Conservation (phyloP, 2,888 invertebrate species). For the Hydroisotoma schaefferi region DNA sequence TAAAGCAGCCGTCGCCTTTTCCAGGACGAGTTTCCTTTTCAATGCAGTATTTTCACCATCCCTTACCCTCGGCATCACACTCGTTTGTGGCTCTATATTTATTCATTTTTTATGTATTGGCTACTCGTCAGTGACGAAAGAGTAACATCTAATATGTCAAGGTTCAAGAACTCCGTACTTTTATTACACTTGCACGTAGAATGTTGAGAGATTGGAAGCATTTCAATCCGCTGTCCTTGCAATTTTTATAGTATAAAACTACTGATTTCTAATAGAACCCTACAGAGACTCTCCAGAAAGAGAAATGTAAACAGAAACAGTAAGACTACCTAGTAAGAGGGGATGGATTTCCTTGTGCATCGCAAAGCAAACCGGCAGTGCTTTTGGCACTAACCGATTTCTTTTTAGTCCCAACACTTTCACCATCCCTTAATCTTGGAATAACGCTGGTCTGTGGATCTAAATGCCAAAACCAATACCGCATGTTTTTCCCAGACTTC, state of each 20-base stretch:
- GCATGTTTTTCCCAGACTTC: too few species aligned
- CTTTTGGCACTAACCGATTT: constrained; percentile 2
- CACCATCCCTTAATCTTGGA: constrained; percentile 54
- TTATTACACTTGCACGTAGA: too few species aligned
- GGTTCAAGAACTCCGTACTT: too few species aligned
- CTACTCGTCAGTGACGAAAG: too few species aligned
- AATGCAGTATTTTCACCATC: constrained; percentile 51
- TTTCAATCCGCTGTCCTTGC: too few species aligned
- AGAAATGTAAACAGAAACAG: too few species aligned
- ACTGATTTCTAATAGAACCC: too few species aligned
- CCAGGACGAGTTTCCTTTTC: constrained; percentile 23
- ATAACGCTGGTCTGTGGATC: constrained; percentile 62
- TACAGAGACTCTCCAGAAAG: too few species aligned
- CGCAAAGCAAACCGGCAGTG: constrained; percentile 38
- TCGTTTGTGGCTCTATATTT: constrained; percentile 62
- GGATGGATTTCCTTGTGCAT: constrained; percentile 47
- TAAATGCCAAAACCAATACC: constrained; percentile 50
- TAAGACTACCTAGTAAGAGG: constrained; percentile 42
- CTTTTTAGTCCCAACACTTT: constrained; percentile 44
- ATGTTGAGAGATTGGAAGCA: too few species aligned
- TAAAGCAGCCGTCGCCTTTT: constrained; percentile 31
- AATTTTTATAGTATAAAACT: too few species aligned
- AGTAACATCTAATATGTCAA: too few species aligned
- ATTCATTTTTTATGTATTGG: too few species aligned
- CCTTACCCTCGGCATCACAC: constrained; percentile 55